Percentiles rank a stretch among this genome's conserved stretches.
Evolutionary conservation across 2,888 invertebrate species (phyloP).

Genomic region (Coelopa pilipes): DNA sequence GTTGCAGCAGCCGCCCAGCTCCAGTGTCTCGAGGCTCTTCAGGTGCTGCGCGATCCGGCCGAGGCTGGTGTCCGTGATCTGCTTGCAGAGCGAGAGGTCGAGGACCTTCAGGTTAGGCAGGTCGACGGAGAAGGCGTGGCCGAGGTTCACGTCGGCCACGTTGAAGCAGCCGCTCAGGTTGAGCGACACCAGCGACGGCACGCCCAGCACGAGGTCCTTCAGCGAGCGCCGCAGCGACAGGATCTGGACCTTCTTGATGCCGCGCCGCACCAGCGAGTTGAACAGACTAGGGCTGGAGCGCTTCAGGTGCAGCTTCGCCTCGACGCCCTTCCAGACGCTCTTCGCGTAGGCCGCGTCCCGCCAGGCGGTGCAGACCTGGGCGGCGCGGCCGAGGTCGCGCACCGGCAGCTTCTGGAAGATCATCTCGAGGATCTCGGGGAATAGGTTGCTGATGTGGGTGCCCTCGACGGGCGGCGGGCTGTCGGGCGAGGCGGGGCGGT

Average conservation of each 20-base stretch:
- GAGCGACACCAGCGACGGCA: conserved; percentile 87
- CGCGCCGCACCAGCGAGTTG: conserved; percentile 85
- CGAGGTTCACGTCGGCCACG: conserved; percentile 86
- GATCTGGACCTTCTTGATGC: conserved; percentile 89
- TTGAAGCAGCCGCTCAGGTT: conserved; percentile 95
- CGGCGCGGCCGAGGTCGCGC: conserved; percentile 87
- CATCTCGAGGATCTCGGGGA: conserved; percentile 91
- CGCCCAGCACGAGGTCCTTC: conserved; percentile 84
- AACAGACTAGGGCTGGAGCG: conserved; percentile 86
- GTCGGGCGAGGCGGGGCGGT: conserved; percentile 60
- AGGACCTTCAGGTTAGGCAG: conserved; percentile 81
- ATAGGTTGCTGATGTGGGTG: conserved; percentile 86
- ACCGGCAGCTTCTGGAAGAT: conserved; percentile 92
- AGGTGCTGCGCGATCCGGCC: conserved; percentile 85
- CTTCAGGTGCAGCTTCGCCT: conserved; percentile 88
- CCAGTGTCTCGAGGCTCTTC: conserved; percentile 86
- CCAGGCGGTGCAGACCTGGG: conserved; percentile 91
- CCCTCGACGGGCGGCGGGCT: conserved; percentile 70
- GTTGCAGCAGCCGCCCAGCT: conserved; percentile 91
- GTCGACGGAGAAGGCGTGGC: conserved; percentile 83
- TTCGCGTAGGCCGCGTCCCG: conserved; percentile 92
- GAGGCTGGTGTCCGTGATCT: conserved; percentile 91
- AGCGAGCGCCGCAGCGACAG: conserved; percentile 84
- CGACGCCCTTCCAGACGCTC: conserved; percentile 93
- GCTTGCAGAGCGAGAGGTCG: conserved; percentile 92